These are phyloP conservation scores for Tachina lurida DNA, from an alignment of 2,888 invertebrate species.

Conservation along the genomic window DNA sequence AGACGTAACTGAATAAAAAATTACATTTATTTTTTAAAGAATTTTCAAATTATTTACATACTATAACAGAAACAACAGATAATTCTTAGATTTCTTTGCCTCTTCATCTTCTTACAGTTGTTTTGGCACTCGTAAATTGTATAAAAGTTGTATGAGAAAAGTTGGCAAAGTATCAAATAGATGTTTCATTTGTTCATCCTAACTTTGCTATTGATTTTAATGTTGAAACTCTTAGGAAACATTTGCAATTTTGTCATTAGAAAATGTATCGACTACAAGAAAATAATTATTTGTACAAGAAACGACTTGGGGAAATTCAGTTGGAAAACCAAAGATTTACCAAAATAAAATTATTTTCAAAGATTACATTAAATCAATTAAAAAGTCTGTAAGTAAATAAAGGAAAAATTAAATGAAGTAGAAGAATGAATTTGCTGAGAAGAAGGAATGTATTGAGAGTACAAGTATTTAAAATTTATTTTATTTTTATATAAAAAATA, in stretches of 20 bases:
- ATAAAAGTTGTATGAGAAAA: background rate
- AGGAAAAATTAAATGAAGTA: background rate
- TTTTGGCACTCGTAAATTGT: background rate
- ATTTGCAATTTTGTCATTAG: slow-evolving; percentile 25
- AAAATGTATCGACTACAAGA: background rate
- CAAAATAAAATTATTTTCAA: slow-evolving; percentile 1
- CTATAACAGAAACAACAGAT: background rate
- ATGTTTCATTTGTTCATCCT: slow-evolving; percentile 19
- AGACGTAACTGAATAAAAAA: background rate
- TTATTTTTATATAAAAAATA: no score
- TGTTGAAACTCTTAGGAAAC: slow-evolving; percentile 17
- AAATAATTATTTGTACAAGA: slow-evolving; percentile 22
- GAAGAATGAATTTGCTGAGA: background rate
- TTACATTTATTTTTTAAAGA: background rate
- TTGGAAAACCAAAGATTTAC: slow-evolving; percentile 8
- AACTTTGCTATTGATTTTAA: slow-evolving; percentile 41
- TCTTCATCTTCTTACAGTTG: slow-evolving; percentile 2
- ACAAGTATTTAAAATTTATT: background rate
- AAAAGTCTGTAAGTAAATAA: background rate
- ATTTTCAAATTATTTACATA: background rate
- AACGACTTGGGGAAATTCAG: slow-evolving; percentile 6
- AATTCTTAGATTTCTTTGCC: background rate
- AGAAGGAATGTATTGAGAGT: background rate
- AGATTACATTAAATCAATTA: background rate
- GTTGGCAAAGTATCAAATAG: slow-evolving; percentile 52